Evolutionary conservation across 2,113 vertebrate genomes (phyloP).

Genomic region (Leucoraja erinaceus): DNA sequence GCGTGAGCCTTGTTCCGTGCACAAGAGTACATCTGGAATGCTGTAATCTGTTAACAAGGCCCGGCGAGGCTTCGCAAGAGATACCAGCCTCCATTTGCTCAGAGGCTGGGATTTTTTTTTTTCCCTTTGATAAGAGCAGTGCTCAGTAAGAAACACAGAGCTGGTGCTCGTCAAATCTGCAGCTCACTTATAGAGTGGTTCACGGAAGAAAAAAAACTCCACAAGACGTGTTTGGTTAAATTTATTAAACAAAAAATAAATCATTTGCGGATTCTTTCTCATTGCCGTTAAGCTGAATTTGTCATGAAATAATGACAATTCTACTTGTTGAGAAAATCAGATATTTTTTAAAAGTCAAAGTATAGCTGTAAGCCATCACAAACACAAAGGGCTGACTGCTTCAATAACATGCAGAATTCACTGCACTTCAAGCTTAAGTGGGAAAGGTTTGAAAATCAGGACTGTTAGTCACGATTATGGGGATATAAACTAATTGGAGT

Average conservation of each 20-base stretch:
- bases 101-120: slow-evolving; percentile 44
- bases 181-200: neutral
- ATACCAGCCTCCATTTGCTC: slow-evolving; percentile 53
- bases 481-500: neutral
- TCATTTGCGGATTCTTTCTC: neutral
- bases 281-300: neutral
- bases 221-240: neutral
- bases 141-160: slow-evolving; percentile 41
- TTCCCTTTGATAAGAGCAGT: slow-evolving; percentile 46
- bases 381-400: neutral
- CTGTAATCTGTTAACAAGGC: slow-evolving; percentile 60
- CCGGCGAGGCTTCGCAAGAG: slow-evolving; percentile 52
- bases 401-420: neutral
- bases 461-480: neutral
- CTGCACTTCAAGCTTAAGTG: neutral
- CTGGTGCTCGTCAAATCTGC: neutral
- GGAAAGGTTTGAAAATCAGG: neutral
- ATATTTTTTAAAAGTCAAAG: neutral
- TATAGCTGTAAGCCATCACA: too few species aligned
- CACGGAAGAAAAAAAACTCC: neutral
- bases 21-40: slow-evolving; percentile 59
- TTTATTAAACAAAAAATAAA: slow-evolving; percentile 19
- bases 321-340: neutral
- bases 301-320: neutral
- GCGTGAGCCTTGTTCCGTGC: slow-evolving; percentile 43